phyloP scores from a whole-genome alignment of 2,797 vertebrate genomes.

The Acanthopagrus latus region DNA sequence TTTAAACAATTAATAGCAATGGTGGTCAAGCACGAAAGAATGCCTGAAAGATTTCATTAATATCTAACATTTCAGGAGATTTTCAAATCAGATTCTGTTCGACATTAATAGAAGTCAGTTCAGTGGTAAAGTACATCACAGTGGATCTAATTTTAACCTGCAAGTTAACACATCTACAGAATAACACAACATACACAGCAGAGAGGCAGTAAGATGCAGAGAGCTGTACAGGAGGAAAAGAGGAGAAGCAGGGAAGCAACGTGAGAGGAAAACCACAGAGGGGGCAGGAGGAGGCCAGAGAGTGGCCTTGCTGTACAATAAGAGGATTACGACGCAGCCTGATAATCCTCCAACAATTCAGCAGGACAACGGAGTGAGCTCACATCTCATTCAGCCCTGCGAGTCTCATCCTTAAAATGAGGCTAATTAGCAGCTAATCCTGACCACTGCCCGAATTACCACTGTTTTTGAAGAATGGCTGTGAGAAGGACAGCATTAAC shows the following conservation, averaged over 20 bases:
- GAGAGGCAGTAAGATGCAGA: constrained; percentile 15
- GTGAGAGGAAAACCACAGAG: constrained; percentile 52
- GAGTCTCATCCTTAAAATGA: constrained; percentile 78
- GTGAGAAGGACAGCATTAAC: constrained; percentile 28
- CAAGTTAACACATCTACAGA: constrained; percentile 27
- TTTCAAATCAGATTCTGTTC: constrained; percentile 27
- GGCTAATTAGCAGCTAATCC: constrained; percentile 85
- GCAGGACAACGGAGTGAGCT: constrained; percentile 66
- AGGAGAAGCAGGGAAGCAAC: constrained; percentile 51
- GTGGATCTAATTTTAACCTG: constrained; percentile 15
- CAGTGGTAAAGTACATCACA: constrained; percentile 30
- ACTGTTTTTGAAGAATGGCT: constrained; percentile 54
- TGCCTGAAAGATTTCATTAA: neutral
- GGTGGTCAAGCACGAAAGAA: neutral
- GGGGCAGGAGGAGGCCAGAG: constrained; percentile 54
- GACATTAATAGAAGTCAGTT: neutral
- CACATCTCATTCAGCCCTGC: constrained; percentile 72
- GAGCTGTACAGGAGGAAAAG: constrained; percentile 25
- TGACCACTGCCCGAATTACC: constrained; percentile 70
- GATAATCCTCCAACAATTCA: constrained; percentile 80
- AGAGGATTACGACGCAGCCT: constrained; percentile 79
- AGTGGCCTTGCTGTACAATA: constrained; percentile 79
- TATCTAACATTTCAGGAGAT: neutral
- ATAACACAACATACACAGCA: constrained; percentile 17
- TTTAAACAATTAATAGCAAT: neutral